These are phyloP conservation scores for Drosophila borborema DNA, from an alignment of 2,888 invertebrate species.

Conservation along the genomic window DNA sequence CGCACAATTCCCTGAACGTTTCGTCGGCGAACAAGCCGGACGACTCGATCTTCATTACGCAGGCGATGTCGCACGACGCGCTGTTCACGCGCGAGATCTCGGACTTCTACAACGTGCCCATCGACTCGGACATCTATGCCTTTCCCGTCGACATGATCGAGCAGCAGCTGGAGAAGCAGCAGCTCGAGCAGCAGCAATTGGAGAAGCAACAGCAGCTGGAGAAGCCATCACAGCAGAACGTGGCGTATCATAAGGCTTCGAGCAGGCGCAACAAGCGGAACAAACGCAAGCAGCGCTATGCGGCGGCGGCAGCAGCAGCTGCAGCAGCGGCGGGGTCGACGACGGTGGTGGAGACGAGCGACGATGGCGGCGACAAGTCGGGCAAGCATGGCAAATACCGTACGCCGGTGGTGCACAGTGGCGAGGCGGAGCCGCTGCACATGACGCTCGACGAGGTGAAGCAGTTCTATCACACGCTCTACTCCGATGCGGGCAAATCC, in stretches of 20 bases:
- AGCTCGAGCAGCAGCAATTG: constrained; percentile 21
- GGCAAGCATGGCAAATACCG: constrained; percentile 73
- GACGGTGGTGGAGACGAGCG: constrained; percentile 58
- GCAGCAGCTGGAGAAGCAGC: constrained; percentile 42
- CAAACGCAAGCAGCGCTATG: constrained; percentile 81
- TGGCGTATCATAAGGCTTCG: constrained; percentile 28
- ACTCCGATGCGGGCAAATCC: constrained; percentile 86
- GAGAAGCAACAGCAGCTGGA: constrained; percentile 3
- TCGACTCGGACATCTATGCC: constrained; percentile 95
- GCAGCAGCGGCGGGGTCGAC: constrained; percentile 38
- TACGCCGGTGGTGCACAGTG: constrained; percentile 55
- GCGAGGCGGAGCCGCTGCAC: constrained; percentile 89
- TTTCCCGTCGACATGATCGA: constrained; percentile 92
- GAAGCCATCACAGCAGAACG: constrained; percentile 3
- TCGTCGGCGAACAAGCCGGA: constrained; percentile 91
- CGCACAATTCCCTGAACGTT: constrained; percentile 92
- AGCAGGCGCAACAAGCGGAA: constrained; percentile 80
- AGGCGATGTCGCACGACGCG: constrained; percentile 94
- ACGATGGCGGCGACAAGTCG: constrained; percentile 72
- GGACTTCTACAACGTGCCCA: constrained; percentile 95
- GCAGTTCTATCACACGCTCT: constrained; percentile 92
- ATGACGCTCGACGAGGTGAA: constrained; percentile 94
- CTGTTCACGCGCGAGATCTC: constrained; percentile 91
- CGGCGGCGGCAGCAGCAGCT: constrained; percentile 52
- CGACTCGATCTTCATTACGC: constrained; percentile 94